Conservation (phyloP, 2,888 invertebrate genomes). For the Chloroclysta siterata region DNA sequence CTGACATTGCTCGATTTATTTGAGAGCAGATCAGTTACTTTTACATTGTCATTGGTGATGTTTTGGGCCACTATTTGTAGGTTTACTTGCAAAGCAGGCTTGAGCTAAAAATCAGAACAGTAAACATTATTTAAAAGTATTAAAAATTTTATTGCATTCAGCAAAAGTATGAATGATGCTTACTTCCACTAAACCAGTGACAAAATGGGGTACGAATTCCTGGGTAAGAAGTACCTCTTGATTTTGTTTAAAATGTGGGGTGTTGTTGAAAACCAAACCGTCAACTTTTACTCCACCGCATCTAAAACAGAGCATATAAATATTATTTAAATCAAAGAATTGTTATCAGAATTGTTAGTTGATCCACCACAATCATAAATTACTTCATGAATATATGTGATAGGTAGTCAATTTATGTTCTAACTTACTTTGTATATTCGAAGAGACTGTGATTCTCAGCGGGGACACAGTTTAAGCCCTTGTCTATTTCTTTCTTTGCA, state of each 20-base stretch:
- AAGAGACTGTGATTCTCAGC: slow-evolving; percentile 40
- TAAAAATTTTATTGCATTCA: too few relatives aligned
- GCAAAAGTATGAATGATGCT: slow-evolving; percentile 22
- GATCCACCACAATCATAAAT: too few relatives aligned
- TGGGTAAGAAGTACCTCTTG: slow-evolving; percentile 44
- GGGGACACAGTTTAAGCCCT: slow-evolving; percentile 29
- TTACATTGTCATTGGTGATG: slow-evolving; percentile 36
- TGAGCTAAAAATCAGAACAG: slow-evolving; percentile 46
- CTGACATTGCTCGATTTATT: slow-evolving; percentile 39
- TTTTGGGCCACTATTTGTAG: slow-evolving; percentile 61
- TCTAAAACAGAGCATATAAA: slow-evolving; percentile 33
- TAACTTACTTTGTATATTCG: slow-evolving; percentile 42
- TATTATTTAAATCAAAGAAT: too few relatives aligned
- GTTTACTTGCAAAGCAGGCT: slow-evolving; percentile 53
- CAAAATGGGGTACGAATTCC: slow-evolving; percentile 49
- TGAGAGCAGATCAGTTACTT: slow-evolving; percentile 45
- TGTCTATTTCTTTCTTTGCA: background rate
- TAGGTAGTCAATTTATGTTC: too few relatives aligned
- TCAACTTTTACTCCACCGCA: slow-evolving; percentile 50
- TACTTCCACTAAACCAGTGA: slow-evolving; percentile 46
- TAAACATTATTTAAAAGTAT: background rate
- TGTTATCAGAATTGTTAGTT: too few relatives aligned
- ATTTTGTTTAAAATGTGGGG: slow-evolving; percentile 36
- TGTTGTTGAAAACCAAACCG: slow-evolving; percentile 44
- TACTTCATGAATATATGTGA: too few relatives aligned